These are phyloP conservation scores for Cyanoderma ruficeps DNA, from an alignment of 2,113 vertebrate genomes.

Conservation along the genomic window DNA sequence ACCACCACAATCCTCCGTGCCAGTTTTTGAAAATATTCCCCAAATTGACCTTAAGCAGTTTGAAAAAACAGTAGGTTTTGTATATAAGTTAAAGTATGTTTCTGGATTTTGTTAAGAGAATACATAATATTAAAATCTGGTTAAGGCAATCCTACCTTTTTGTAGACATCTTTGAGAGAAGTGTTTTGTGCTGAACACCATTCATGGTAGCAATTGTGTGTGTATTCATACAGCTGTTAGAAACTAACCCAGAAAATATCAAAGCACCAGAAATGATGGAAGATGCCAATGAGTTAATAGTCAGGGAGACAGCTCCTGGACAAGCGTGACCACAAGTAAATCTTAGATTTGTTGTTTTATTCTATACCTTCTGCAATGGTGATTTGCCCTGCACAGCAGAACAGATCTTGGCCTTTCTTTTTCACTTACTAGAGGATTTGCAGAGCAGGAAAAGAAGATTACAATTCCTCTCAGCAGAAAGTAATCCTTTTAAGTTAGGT, in stretches of 20 bases:
- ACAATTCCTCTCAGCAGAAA: conserved; percentile 45
- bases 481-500: conserved; percentile 65
- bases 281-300: conserved; percentile 43
- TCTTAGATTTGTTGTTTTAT: conserved; percentile 48
- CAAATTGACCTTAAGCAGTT: background rate
- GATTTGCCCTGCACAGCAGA: conserved; percentile 45
- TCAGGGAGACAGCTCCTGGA: conserved; percentile 26
- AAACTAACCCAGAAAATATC: conserved; percentile 31
- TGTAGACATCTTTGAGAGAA: background rate
- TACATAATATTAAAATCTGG: background rate
- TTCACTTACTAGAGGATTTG: conserved; percentile 55
- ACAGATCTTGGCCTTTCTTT: conserved; percentile 48
- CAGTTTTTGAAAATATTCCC: background rate
- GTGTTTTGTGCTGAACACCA: background rate
- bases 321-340: conserved; percentile 62
- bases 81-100: background rate
- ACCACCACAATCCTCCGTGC: rapidly evolving
- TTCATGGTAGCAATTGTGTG: background rate
- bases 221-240: conserved; percentile 26
- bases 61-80: background rate
- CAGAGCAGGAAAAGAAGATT: conserved; percentile 70
- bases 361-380: conserved; percentile 48
- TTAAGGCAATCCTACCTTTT: background rate
- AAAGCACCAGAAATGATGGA: conserved; percentile 37
- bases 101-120: background rate